Evolutionary conservation across 2,888 invertebrate genomes (phyloP), one percentile per base, ranked within the genome.

Genomic region (Baccha elongata): DNA sequence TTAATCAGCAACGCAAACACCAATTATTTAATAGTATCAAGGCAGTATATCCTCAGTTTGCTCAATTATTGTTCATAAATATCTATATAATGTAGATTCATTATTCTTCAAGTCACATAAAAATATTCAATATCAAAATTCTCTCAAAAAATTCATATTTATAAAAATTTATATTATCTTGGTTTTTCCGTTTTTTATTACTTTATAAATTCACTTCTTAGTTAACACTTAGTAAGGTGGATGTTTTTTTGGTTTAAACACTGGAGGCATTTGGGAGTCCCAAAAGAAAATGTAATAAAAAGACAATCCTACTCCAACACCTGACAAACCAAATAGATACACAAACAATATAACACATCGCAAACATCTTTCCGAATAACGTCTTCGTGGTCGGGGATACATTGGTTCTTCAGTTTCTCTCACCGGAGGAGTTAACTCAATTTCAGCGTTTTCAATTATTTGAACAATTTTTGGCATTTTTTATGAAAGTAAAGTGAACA

Each of bases 231-330:
- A 40, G 64, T 88, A 86, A 37, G 81, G 74, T 11, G 85, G 3
- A 84, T 8, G 86, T 68, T 58, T 90, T 88, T 86, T 90, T 85
- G 88, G 87, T 84, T 89, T 90, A 73, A 87, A 89, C 35, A 90
- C 87, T n/a, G 90, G 90, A 32, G 90, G 90, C 90, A 90, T 90
- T 37, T 87, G 87, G 0, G 90, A 90, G 72, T 90, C 90, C 90
- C 90, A 90, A 84, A 90, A 89, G 84, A 90, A 90, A 40, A 90
- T 85, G 74, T 89, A 89, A 73, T 90, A 90, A 73, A 90, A 87
- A 35, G 90, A 90, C 1, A 90, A 86, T 21, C 89, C 85, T 79
- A 90, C 88, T 13, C 90, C 90, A 29, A 90, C 60, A 53, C 89
- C 88, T 76, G 89, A 89, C 6, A 90, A 86, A 2, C 88, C 90